These are phyloP conservation scores for Xenentodon cancila DNA, from an alignment of 2,797 vertebrate genomes.

Conservation along the genomic window DNA sequence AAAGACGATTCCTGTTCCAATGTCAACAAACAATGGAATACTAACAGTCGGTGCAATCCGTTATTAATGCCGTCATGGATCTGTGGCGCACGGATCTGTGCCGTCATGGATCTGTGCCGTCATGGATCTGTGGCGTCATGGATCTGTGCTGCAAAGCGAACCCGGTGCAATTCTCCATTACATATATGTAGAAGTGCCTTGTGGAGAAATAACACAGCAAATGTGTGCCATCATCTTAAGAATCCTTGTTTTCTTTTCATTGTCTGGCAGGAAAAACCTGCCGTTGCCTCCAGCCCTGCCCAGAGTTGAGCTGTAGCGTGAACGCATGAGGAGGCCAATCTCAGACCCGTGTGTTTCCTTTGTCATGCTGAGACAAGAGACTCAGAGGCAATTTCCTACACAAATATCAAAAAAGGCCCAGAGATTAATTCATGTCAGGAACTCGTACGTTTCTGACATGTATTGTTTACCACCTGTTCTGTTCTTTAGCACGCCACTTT, in stretches of 20 bases:
- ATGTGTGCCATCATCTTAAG: slow-evolving; percentile 47
- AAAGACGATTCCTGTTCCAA: too few species aligned
- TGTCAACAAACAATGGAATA: too few species aligned
- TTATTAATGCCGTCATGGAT: slow-evolving; percentile 34
- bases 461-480: slow-evolving; percentile 4
- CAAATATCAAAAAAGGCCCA: slow-evolving; percentile 31
- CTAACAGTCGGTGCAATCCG: slow-evolving; percentile 31
- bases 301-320: slow-evolving; percentile 55
- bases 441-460: neutral
- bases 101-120: neutral
- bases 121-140: too few species aligned
- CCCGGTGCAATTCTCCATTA: too few species aligned
- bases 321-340: slow-evolving; percentile 39
- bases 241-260: slow-evolving; percentile 32
- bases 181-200: too few species aligned
- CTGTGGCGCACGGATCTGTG: too few species aligned
- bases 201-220: too few species aligned
- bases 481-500: neutral
- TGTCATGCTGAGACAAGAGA: slow-evolving; percentile 19
- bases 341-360: slow-evolving; percentile 17
- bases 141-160: too few species aligned
- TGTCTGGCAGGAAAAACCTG: slow-evolving; percentile 40
- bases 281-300: slow-evolving; percentile 47
- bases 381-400: slow-evolving; percentile 13
- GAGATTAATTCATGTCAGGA: slow-evolving; percentile 17